Conservation (phyloP, 2,113 vertebrate species). For the Paracanthobrama guichenoti region DNA sequence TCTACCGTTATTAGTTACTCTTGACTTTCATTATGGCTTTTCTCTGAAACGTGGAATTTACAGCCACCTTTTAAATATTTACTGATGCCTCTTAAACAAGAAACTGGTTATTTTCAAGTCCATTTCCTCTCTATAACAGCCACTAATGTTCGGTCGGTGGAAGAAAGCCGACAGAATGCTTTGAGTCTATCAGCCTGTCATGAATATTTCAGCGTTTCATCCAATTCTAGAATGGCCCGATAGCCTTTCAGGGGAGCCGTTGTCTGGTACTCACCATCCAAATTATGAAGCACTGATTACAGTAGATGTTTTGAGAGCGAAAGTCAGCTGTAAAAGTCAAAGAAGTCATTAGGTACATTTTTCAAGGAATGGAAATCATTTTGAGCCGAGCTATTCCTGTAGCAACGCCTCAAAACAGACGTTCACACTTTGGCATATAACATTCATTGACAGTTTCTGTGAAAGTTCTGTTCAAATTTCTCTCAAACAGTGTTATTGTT, state of each 20-base stretch:
- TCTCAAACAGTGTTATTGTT: neutral
- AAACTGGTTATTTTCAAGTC: conserved; percentile 14
- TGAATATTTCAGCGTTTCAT: conserved; percentile 49
- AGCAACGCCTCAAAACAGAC: neutral
- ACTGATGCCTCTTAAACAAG: conserved; percentile 20
- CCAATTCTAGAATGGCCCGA: conserved; percentile 16
- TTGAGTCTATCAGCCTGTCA: conserved; percentile 31
- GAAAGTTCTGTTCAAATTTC: conserved; percentile 22
- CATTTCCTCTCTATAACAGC: conserved; percentile 23
- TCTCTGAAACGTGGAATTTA: conserved; percentile 9
- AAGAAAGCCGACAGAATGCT: neutral
- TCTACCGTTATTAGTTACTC: neutral
- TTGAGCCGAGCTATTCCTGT: neutral
- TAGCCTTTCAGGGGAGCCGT: conserved; percentile 23
- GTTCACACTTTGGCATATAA: conserved; percentile 25
- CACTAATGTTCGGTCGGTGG: conserved; percentile 21
- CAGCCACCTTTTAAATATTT: conserved; percentile 13
- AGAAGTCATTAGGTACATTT: neutral
- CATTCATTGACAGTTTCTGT: conserved; percentile 13
- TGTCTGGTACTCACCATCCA: neutral
- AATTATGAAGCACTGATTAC: conserved; percentile 5
- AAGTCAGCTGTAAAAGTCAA: neutral
- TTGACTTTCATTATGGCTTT: neutral
- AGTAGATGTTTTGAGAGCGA: neutral
- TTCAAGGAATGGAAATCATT: neutral